Evolutionary conservation across 1,140 invertebrate species (phyloP).

Genomic region (Drosophila willistoni): DNA sequence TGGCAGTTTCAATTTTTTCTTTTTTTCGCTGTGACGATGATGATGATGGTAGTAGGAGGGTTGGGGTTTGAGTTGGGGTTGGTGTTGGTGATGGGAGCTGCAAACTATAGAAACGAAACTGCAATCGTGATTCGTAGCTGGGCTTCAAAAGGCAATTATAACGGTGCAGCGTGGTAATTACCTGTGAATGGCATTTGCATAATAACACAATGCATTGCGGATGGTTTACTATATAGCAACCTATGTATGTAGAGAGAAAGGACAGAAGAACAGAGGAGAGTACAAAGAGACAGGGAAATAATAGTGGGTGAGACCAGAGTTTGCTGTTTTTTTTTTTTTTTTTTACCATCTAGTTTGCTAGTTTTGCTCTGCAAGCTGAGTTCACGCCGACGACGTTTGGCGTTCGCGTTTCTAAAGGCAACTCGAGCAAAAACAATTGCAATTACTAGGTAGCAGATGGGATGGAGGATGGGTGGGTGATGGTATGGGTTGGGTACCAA

Average conservation of each 20-base stretch:
- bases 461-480: neutral
- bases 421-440: conserved; percentile 63
- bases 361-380: conserved; percentile 1
- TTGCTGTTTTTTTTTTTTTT: neutral
- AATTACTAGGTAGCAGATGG: conserved; percentile 52
- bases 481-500: conserved; percentile 8
- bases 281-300: too few relatives aligned
- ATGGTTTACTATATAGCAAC: neutral
- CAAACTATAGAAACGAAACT: conserved; percentile 39
- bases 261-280: too few relatives aligned
- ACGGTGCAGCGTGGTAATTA: conserved; percentile 82
- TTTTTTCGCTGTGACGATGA: conserved; percentile 16
- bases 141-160: conserved; percentile 82
- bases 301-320: neutral
- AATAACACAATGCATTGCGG: conserved; percentile 61
- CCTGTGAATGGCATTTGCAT: conserved; percentile 82
- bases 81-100: conserved; percentile 10
- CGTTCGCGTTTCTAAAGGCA: conserved; percentile 56
- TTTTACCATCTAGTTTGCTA: conserved; percentile 11
- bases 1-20: conserved; percentile 64
- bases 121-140: conserved; percentile 80
- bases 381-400: conserved; percentile 27
- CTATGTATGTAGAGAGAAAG: neutral
- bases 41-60: neutral
- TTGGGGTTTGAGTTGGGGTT: too few relatives aligned